These are phyloP conservation scores for Mycalesis mineus DNA, from an alignment of 2,888 invertebrate genomes.

Conservation along the genomic window DNA sequence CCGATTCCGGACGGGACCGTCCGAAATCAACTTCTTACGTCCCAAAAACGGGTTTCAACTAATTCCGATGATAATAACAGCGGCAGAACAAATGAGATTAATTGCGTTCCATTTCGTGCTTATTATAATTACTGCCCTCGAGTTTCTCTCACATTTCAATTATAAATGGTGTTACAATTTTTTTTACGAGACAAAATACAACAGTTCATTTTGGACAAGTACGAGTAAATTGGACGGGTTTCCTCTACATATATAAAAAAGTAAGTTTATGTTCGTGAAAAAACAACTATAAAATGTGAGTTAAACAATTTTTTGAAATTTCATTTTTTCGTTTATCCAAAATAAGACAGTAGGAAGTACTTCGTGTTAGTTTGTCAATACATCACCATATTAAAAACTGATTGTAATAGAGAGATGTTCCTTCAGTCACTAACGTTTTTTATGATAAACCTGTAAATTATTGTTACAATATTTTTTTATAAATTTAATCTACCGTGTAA, in stretches of 20 bases:
- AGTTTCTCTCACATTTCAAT: slow-evolving; percentile 38
- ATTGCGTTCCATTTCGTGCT: slow-evolving; percentile 46
- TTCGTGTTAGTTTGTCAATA: too few relatives aligned
- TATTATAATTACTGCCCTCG: slow-evolving; percentile 50
- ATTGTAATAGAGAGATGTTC: too few relatives aligned
- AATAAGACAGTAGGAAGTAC: too few relatives aligned
- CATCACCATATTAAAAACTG: too few relatives aligned
- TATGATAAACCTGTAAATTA: too few relatives aligned
- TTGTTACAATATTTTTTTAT: too few relatives aligned
- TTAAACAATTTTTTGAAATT: too few relatives aligned
- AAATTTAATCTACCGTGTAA: slow-evolving; percentile 7
- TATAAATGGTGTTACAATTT: slow-evolving; percentile 25
- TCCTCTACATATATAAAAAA: slow-evolving; percentile 19
- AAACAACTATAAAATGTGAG: background rate
- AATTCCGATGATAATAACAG: slow-evolving; percentile 63
- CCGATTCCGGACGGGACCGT: slow-evolving; percentile 47
- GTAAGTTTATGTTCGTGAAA: background rate
- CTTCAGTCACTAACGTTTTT: too few relatives aligned
- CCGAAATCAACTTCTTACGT: slow-evolving; percentile 45
- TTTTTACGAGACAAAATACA: slow-evolving; percentile 24
- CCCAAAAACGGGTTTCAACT: slow-evolving; percentile 56
- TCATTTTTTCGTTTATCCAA: too few relatives aligned
- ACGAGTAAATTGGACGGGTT: slow-evolving; percentile 10
- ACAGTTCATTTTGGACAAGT: slow-evolving; percentile 22
- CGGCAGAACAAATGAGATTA: slow-evolving; percentile 61